Base-by-base conservation (phyloP, 1,140 invertebrate genomes). In the Alviniconcha marisindica region DNA sequence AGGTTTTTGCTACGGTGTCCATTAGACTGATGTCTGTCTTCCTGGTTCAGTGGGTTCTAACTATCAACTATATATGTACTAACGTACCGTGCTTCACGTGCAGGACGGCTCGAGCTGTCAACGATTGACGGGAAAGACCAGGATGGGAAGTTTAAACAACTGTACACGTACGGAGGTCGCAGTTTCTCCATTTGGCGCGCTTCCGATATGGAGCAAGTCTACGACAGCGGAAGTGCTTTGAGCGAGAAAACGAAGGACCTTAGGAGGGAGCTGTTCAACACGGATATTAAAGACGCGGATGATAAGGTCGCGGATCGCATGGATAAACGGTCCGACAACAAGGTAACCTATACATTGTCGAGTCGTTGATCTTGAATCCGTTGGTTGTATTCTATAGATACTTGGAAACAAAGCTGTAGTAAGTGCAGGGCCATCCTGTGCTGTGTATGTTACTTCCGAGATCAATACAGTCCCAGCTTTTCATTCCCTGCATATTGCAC, bases 161-260 rank as follows among this genome's bases (percentile, higher is more conserved):
- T 88, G 14, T 88, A 85, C 66, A 48, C 84, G 1, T 88, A 76
- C 60, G 87, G 87, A n/a, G 87, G 79, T 1, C 69, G 87, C 18
- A 83, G 85, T 36, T 87, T 87, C 60, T 84, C 85, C 38, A 85
- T 88, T 36, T 63, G 85, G 44, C 51, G 81, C 15, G 84, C 81
- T 15, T 81, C 84, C 54, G 82, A 77, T 24, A 88, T 88, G 85
- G 69, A 56, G 15, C 79, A 82, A 4, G 78, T 88, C 38, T 88
- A 83, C 44, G 87, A 88, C 80, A 88, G 87, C 69, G 86, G 86
- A 21, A 80, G 79, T 31, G 77, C 81, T 7, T 63, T 88, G 1
- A 82, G 71, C 28, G 51, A 74, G 18, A 84, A 78, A 51, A 83
- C 54, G 4, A 15, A 51, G 0, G 28, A 76, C 18, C 24, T 82